Evolutionary conservation across 2,888 invertebrate genomes (phyloP).

Genomic region (Scrobipalpa atriplicella): DNA sequence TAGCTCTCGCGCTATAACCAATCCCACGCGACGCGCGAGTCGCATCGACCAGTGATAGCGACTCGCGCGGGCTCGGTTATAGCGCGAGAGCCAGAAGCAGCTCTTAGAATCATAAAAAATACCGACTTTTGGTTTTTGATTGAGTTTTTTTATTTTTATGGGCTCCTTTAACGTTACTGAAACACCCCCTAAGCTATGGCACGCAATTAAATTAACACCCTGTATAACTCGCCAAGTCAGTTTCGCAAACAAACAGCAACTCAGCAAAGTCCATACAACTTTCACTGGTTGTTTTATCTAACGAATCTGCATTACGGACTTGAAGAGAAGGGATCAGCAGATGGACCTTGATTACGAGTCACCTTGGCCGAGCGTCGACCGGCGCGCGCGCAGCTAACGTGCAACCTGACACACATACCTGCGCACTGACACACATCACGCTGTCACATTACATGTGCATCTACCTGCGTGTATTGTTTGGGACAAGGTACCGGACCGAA

Average conservation of each 20-base stretch:
- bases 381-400: conserved; percentile 49
- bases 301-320: conserved; percentile 30
- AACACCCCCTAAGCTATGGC: too few species aligned
- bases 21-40: too few species aligned
- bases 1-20: too few species aligned
- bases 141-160: too few species aligned
- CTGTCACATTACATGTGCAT: background rate
- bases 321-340: conserved; percentile 63
- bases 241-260: background rate
- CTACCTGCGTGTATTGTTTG: conserved; percentile 6
- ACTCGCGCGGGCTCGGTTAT: too few species aligned
- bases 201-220: too few species aligned
- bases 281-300: conserved; percentile 56
- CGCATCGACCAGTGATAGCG: too few species aligned
- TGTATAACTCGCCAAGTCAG: background rate
- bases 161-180: too few species aligned
- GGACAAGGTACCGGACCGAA: background rate
- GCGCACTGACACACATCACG: conserved; percentile 19
- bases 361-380: conserved; percentile 51
- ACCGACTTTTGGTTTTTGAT: too few species aligned
- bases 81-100: too few species aligned
- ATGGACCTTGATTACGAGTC: conserved; percentile 67
- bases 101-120: too few species aligned
- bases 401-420: conserved; percentile 42
- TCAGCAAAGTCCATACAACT: conserved; percentile 42